Evolutionary conservation across 2,113 vertebrate species (phyloP), one percentile per base, ranked within the genome.

Genomic region (Oreochromis aureus): DNA sequence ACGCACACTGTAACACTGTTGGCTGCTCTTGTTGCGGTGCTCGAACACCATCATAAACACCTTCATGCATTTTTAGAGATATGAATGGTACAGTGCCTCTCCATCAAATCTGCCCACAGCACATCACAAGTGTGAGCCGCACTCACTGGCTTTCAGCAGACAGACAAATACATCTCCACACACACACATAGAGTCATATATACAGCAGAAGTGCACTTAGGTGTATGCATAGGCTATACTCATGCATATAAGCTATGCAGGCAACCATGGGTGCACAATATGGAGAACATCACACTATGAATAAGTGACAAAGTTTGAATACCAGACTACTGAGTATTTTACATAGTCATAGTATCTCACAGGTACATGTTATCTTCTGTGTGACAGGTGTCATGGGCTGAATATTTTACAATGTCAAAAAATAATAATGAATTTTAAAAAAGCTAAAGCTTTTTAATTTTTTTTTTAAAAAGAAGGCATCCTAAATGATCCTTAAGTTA

Each of bases 81-180:
- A 92, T 87, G 90, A 91, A 93, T 41, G 90, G 71, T 85, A 89
- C 88, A 78, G 56, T 88, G 91, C 80, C 89, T 92, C 90, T 92
- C 90, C 89, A 87, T 94, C 87, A 92, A 87, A 91, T 90, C 91
- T 92, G 86, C 89, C 79, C 89, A 18, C 32, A 71, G 86, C 88
- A 80, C 85, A 92, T 84, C 86, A 82, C 87, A 69, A 81, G 90
- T 61, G 46, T 32, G 87, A 85, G 82, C 87, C 32, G 3, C 82
- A 82, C 66, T 81, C 81, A 69, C 80, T 83, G 84, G 73, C 83
- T 85, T 36, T 39, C 56, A 84, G 54, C 82, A 84, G 16, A 80
- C 53, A 66, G 24, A 61, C 90, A 18, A 41, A 83, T 22, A 30
- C 27, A 81, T 78, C 51, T 41, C 61, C 34, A 54, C 44, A 48